Conservation (phyloP, 37 sponge, comb jelly and placozoan species). For the Beroe forskalii region DNA sequence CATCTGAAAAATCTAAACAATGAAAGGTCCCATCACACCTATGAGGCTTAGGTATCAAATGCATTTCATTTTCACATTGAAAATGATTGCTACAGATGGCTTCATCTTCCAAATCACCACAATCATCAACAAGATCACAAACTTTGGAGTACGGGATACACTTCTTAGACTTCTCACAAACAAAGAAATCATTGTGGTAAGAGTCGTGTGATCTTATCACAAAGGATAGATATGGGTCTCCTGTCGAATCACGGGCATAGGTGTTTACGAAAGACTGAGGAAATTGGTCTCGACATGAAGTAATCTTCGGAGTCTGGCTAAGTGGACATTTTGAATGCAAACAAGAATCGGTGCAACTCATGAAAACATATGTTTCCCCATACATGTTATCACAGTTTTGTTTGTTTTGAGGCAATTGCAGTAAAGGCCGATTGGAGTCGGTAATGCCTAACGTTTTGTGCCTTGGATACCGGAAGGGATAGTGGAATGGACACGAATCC, state of each 20-base stretch:
- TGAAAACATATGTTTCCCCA: background rate
- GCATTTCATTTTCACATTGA: background rate
- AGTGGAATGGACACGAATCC: background rate
- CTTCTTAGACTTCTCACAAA: background rate
- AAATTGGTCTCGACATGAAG: background rate
- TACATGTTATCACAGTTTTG: background rate
- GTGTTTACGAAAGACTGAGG: background rate
- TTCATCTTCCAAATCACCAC: background rate
- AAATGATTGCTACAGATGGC: background rate
- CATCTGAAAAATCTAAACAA: background rate
- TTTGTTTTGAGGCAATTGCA: background rate
- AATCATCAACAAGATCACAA: conserved; percentile 14
- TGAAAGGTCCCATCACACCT: background rate
- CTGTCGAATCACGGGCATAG: background rate
- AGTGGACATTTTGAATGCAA: background rate
- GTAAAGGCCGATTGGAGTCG: background rate
- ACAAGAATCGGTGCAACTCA: background rate
- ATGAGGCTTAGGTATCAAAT: background rate
- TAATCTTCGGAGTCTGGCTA: background rate
- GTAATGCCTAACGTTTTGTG: background rate
- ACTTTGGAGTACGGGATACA: background rate
- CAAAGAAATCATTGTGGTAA: background rate
- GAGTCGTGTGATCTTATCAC: background rate
- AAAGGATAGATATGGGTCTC: background rate
- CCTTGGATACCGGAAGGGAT: background rate